Evolutionary conservation across 1,140 invertebrate genomes (phyloP), one percentile per base, ranked within the genome.

Genomic region (Globodera rostochiensis): DNA sequence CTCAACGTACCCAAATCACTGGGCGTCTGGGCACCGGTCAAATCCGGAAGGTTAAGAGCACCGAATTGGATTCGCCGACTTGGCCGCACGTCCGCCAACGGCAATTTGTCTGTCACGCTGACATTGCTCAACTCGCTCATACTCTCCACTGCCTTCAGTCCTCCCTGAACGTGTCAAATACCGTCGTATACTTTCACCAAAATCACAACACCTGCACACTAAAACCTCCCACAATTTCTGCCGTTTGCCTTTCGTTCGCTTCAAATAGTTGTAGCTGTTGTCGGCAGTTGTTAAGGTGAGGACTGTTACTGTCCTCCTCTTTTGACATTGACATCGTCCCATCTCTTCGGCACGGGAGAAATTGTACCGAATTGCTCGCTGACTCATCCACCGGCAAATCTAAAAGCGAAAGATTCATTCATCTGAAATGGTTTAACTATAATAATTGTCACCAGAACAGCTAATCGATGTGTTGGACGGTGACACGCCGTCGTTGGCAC

Each of bases 371-470:
- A 19, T 64, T 64, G 19, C 57, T 64, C 15, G 57, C 57, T 15
- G 69, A 45, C 21, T 71, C 69, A 36, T 36, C 69, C 69, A 71
- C 69, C 69, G 69, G 69, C 21, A 71, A 71, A 45, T 71, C 69
- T 71, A 36, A 36, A 45, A 47, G 69, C 25, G n/a, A 71, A 69
- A 6, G 15, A 71, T 9, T 25, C 1, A 60, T 60, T 3, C 1
- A 19, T 36, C 19, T 64, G 13, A 19, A 36, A 71, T 36, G 36
- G 25, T 19, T 19, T 1, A 45, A 71, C 69, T 19, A 19, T 36
- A 36, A 36, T 36, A 45, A 47, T 25, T 19, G 11, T n/a, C 36
- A 19, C 69, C 69, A 15, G 69, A 71, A 71, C 69, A 45, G 69
- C 69, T 71, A n/a, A 71, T 25, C 46, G 69, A 71, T 11, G 69